Base-by-base conservation (phyloP, 2,888 invertebrate genomes). In the Lepidocyrtoides sp. region DNA sequence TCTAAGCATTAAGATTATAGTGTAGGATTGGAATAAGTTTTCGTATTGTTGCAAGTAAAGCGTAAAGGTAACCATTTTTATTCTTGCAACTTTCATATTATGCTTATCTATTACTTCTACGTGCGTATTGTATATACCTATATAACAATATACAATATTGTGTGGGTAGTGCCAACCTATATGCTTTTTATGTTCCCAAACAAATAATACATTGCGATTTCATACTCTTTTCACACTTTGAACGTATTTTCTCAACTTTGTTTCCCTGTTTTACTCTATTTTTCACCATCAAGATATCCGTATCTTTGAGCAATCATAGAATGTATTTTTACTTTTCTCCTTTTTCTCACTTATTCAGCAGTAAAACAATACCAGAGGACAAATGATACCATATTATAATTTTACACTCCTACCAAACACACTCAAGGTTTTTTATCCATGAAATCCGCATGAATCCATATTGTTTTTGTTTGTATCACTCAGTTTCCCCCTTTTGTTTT, bases 401-500 rank as follows among this genome's bases (percentile, higher is more conserved):
- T 63, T 36, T 23, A 72, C 69, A 32, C 54, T 32, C 26, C 14
- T 84, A 32, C 72, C 23, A 23, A n/a, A n/a, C n/a, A n/a, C n/a
- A n/a, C n/a, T n/a, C n/a, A n/a, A n/a, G n/a, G 26, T 26, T 72
- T 20, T 60, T 86, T n/a, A n/a, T n/a, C n/a, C n/a, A n/a, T n/a
- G n/a, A n/a, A n/a, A 63, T 87, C 29, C 63, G 75, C 48, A 77
- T 77, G 77, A 63, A 87, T 77, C 77, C 86, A 63, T 87, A 87
- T 87, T 87, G 87, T 72, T 87, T 86, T 87, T 87, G 79, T 87
- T 87, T 79, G 60, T 79, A 79, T 44, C 36, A 54, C 44, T 85
- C 72, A 41, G 32, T 48, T 20, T 63, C 23, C 77, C 86, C 32
- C 23, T 41, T 86, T 86, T 86, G 60, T 85, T 29, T 77, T 48